These are phyloP conservation scores for Luffia ferchaultella DNA, from an alignment of 2,888 invertebrate species.

Conservation along the genomic window DNA sequence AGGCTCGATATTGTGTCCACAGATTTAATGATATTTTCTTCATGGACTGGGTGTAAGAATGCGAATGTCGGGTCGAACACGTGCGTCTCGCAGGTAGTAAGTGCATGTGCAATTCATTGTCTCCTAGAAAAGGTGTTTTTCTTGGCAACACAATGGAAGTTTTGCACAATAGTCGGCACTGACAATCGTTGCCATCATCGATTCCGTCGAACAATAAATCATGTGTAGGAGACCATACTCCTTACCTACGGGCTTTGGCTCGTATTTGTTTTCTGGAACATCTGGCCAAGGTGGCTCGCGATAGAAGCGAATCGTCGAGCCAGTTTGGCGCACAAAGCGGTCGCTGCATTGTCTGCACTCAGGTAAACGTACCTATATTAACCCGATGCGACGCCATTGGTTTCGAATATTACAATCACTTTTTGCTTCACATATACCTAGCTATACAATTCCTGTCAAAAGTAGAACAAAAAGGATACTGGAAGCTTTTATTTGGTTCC, in stretches of 20 bases:
- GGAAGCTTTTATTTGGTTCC: too few species aligned
- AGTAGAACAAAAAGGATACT: too few species aligned
- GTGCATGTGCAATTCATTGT: constrained; percentile 58
- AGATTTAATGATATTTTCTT: not conserved
- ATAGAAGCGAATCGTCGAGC: constrained; percentile 37
- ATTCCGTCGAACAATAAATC: constrained; percentile 47
- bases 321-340: constrained; percentile 33
- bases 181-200: constrained; percentile 42
- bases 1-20: constrained; percentile 3
- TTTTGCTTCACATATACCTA: not conserved
- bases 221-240: constrained; percentile 52
- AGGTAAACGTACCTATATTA: constrained; percentile 56
- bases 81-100: constrained; percentile 57
- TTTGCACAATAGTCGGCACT: constrained; percentile 54
- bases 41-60: constrained; percentile 24
- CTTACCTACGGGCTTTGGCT: too few species aligned
- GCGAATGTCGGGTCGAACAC: constrained; percentile 47
- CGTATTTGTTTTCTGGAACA: constrained; percentile 54
- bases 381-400: constrained; percentile 40
- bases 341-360: constrained; percentile 36
- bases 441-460: not conserved
- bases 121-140: constrained; percentile 43
- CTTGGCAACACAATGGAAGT: constrained; percentile 40
- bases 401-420: constrained; percentile 30
- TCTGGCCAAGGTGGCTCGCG: constrained; percentile 37